Percentiles rank a stretch among this genome's conserved stretches.
These are phyloP conservation scores for Drosophila equinoxialis DNA, from an alignment of 1,140 invertebrate genomes.

Conservation along the genomic window DNA sequence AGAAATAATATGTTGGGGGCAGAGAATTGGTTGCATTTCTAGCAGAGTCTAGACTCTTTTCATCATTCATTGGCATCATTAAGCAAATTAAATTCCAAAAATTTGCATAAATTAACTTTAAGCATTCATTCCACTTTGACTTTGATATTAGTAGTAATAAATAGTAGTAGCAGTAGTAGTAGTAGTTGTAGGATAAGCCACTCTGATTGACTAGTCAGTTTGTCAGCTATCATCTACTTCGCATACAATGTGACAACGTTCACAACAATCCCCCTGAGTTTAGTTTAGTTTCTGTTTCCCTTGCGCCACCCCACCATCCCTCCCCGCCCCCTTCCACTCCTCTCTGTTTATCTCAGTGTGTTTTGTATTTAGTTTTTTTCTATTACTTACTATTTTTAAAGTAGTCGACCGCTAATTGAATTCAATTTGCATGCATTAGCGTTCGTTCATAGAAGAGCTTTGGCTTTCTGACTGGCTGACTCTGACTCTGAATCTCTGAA, in stretches of 20 bases:
- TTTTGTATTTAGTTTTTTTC: slow-evolving; percentile 5
- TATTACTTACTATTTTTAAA: slow-evolving; percentile 28
- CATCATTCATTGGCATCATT: too few relatives aligned
- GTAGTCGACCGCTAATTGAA: slow-evolving; percentile 29
- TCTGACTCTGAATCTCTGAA: slow-evolving; percentile 13
- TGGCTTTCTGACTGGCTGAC: slow-evolving; percentile 2
- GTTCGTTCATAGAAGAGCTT: slow-evolving; percentile 24
- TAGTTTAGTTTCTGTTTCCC: too few relatives aligned
- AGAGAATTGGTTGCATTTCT: not conserved
- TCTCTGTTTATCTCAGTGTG: not conserved
- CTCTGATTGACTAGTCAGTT: too few relatives aligned
- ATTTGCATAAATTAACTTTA: slow-evolving; percentile 8
- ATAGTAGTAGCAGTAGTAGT: too few relatives aligned
- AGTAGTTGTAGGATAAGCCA: too few relatives aligned
- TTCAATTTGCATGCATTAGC: slow-evolving; percentile 31
- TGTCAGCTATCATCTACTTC: too few relatives aligned
- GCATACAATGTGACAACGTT: too few relatives aligned
- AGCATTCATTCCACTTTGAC: too few relatives aligned
- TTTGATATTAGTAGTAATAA: too few relatives aligned
- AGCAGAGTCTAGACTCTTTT: not conserved
- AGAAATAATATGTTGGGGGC: not conserved
- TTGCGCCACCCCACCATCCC: too few relatives aligned
- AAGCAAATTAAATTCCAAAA: not conserved
- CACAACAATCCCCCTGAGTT: too few relatives aligned
- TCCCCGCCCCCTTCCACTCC: too few relatives aligned